These are phyloP conservation scores for Caenorhabditis becei DNA, from an alignment of 2,888 invertebrate species.

Conservation along the genomic window DNA sequence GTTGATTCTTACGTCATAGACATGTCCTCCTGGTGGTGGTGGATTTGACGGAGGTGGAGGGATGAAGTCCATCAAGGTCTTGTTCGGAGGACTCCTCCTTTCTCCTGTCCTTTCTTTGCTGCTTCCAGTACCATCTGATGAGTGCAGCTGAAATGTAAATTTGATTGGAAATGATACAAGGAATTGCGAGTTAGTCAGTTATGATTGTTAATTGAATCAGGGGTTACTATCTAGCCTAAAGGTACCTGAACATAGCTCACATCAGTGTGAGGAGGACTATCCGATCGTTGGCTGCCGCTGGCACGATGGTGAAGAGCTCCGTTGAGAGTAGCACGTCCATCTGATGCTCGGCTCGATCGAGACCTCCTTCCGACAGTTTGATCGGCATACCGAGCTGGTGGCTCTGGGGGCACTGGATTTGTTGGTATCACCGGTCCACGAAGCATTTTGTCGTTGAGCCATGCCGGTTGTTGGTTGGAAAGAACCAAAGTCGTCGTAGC, in stretches of 20 bases:
- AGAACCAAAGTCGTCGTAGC: conserved; percentile 81
- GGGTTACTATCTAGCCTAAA: conserved; percentile 49
- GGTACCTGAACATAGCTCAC: conserved; percentile 77
- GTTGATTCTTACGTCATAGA: conserved; percentile 59
- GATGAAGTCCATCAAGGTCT: conserved; percentile 76
- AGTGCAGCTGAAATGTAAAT: conserved; percentile 66
- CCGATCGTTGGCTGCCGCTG: conserved; percentile 67
- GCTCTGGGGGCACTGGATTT: conserved; percentile 73
- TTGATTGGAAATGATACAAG: not conserved
- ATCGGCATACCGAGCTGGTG: conserved; percentile 70
- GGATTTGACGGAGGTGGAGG: conserved; percentile 76
- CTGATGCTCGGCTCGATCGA: conserved; percentile 65
- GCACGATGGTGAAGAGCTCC: conserved; percentile 50
- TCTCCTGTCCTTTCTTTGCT: conserved; percentile 67
- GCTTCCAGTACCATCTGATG: conserved; percentile 77
- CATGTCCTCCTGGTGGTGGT: conserved; percentile 67
- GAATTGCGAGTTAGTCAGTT: conserved; percentile 20
- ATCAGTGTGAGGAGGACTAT: conserved; percentile 79
- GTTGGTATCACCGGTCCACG: conserved; percentile 72
- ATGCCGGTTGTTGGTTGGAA: conserved; percentile 75
- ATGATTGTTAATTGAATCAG: conserved; percentile 15
- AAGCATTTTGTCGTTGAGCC: conserved; percentile 72
- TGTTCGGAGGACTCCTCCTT: conserved; percentile 69
- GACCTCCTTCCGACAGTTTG: conserved; percentile 67
- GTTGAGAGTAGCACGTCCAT: conserved; percentile 59